Conservation (phyloP, 2,888 invertebrate species). For the Tiliacea aurago region DNA sequence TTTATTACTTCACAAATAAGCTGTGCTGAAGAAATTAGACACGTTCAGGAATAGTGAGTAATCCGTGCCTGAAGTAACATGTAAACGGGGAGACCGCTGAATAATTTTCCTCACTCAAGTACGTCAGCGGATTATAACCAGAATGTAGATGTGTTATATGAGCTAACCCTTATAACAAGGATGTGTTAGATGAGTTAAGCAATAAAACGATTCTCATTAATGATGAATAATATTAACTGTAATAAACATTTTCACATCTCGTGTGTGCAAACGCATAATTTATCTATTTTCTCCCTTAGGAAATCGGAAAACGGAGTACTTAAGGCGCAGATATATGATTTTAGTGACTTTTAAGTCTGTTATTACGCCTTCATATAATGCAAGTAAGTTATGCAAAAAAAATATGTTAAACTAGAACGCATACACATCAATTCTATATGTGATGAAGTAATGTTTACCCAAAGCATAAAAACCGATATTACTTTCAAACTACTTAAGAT, state of each 20-base stretch:
- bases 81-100: slow-evolving; percentile 41
- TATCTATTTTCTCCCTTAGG: slow-evolving; percentile 2
- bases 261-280: slow-evolving; percentile 30
- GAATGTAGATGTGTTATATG: slow-evolving; percentile 29
- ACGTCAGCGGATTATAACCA: slow-evolving; percentile 28
- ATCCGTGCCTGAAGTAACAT: slow-evolving; percentile 48
- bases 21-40: slow-evolving; percentile 46
- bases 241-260: slow-evolving; percentile 44
- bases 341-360: too few species aligned
- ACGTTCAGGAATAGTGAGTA: slow-evolving; percentile 63
- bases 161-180: not conserved
- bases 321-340: too few species aligned
- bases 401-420: too few species aligned
- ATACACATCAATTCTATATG: too few species aligned
- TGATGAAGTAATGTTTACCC: too few species aligned
- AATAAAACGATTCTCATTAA: slow-evolving; percentile 33
- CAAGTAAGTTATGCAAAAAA: too few species aligned
- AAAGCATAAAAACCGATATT: too few species aligned
- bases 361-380: too few species aligned
- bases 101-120: slow-evolving; percentile 43
- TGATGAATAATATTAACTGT: slow-evolving; percentile 30
- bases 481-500: too few species aligned
- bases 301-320: not conserved
- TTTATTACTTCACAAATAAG: slow-evolving; percentile 54
- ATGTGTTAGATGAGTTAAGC: slow-evolving; percentile 32